Conservation (phyloP, 1,140 invertebrate genomes). For the Brachionus rotundiformis region DNA sequence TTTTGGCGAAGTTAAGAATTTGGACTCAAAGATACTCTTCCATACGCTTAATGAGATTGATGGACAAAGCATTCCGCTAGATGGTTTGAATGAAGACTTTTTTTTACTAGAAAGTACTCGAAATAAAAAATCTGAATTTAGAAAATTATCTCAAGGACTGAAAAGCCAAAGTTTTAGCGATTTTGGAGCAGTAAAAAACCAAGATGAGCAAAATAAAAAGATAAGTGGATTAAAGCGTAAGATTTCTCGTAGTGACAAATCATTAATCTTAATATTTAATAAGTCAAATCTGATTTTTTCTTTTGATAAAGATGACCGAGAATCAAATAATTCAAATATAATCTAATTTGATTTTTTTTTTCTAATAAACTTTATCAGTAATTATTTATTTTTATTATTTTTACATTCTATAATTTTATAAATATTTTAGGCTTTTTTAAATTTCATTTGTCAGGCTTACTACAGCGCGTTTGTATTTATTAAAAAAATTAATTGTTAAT, state of each 20-base stretch:
- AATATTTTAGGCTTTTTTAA: too few species aligned
- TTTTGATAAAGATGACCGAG: neutral
- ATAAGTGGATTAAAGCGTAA: neutral
- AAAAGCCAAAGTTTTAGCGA: constrained; percentile 2
- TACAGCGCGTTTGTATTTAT: too few species aligned
- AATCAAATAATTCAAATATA: neutral
- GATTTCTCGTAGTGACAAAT: neutral
- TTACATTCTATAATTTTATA: too few species aligned
- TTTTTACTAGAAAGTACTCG: neutral
- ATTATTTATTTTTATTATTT: too few species aligned
- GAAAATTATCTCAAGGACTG: neutral
- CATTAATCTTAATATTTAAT: neutral
- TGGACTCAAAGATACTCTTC: neutral
- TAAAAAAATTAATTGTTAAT: too few species aligned
- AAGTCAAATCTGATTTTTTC: neutral
- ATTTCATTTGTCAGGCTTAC: too few species aligned
- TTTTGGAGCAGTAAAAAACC: neutral
- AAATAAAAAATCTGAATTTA: neutral
- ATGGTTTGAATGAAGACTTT: neutral
- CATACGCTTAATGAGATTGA: neutral
- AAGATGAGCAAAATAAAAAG: neutral
- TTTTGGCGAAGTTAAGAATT: neutral
- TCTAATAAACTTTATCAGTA: too few species aligned
- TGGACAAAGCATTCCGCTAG: neutral
- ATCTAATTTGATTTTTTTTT: too few species aligned